Conservation (phyloP, 1,140 invertebrate genomes). For the Brachionus rubens region DNA sequence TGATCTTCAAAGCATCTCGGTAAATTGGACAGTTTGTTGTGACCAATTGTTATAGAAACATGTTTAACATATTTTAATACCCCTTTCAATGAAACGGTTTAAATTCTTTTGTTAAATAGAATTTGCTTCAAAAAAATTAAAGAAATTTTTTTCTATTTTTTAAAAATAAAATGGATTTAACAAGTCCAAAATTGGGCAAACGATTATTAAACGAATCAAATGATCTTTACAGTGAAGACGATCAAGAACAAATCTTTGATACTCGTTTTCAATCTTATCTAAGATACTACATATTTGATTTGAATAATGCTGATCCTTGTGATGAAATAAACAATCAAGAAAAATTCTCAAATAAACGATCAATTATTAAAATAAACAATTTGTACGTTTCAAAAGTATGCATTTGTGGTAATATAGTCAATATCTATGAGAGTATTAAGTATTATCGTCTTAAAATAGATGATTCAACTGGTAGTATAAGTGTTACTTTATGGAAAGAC, state of each 20-base stretch:
- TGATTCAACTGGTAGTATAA: constrained; percentile 36
- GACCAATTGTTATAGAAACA: no score
- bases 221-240: no score
- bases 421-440: constrained; percentile 12
- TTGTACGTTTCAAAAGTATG: neutral
- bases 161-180: no score
- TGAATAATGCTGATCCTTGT: constrained; percentile 5
- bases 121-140: no score
- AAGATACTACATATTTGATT: constrained; percentile 18
- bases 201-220: no score
- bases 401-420: constrained; percentile 16
- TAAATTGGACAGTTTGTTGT: no score
- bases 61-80: no score
- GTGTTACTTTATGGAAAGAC: constrained; percentile 27
- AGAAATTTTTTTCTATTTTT: no score
- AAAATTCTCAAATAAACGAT: neutral
- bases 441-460: constrained; percentile 31
- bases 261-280: constrained; percentile 12
- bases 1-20: no score
- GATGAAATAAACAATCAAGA: neutral
- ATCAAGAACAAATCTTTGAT: neutral
- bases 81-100: no score
- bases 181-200: no score
- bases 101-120: no score
- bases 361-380: constrained; percentile 1